Conservation (phyloP, 2,113 vertebrate genomes). For the Cottus gobio region DNA sequence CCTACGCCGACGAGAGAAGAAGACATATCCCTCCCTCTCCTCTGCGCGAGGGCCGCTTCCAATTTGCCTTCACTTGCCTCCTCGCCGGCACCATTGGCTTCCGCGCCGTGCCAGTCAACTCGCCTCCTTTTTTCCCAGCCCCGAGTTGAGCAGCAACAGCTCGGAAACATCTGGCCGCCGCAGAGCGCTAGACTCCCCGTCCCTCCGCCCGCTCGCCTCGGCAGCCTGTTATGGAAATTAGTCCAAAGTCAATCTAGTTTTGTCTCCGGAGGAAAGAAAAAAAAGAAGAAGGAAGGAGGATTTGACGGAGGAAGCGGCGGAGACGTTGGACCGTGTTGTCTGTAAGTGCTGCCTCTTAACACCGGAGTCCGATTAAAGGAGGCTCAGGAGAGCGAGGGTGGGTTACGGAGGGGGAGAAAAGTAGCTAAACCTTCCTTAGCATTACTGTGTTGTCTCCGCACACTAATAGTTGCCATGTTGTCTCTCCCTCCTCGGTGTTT, state of each 20-base stretch:
- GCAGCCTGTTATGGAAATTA: conserved; percentile 82
- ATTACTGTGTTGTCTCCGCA: conserved; percentile 73
- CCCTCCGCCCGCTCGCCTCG: conserved; percentile 56
- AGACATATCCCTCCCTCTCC: conserved; percentile 82
- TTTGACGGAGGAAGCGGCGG: conserved; percentile 72
- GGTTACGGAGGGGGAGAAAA: conserved; percentile 79
- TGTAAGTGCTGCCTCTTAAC: conserved; percentile 81
- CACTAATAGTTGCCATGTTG: conserved; percentile 76
- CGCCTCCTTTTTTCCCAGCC: conserved; percentile 74
- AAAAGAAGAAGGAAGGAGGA: conserved; percentile 12
- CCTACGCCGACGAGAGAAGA: conserved; percentile 79
- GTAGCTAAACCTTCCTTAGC: conserved; percentile 81
- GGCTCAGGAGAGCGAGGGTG: conserved; percentile 69
- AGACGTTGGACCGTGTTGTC: conserved; percentile 81
- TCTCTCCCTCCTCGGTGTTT: conserved; percentile 66
- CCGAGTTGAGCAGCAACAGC: conserved; percentile 88
- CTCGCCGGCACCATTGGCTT: conserved; percentile 82
- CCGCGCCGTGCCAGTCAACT: conserved; percentile 81
- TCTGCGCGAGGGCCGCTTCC: conserved; percentile 74
- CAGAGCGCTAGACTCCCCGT: conserved; percentile 79
- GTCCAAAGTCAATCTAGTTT: conserved; percentile 83
- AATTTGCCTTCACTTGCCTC: conserved; percentile 80
- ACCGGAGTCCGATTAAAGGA: conserved; percentile 79
- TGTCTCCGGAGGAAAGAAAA: conserved; percentile 27
- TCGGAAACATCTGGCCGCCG: conserved; percentile 89